Evolutionary conservation across 2,797 vertebrate genomes (phyloP), one percentile per base, ranked within the genome.

Genomic region (Lithobates pipiens): DNA sequence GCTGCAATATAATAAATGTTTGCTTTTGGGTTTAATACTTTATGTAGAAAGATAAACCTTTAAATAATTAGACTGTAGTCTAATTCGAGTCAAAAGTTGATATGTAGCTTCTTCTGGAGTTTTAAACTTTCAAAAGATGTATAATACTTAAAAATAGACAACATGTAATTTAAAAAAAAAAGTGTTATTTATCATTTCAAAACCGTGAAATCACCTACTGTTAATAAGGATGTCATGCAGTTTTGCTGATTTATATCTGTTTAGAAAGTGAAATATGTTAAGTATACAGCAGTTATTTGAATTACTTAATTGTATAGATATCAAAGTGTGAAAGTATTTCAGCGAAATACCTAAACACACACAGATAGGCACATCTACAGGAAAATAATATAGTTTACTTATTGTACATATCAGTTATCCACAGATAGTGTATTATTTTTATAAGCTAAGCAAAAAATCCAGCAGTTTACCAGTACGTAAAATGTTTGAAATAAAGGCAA

Each of bases 101-200:
- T 15, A 36, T 36, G 34, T 36, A 36, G 34, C 34, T 36, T 36
- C 15, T 13, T 50, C 11, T 50, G 11, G 10, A 44, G 42, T 44
- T 44, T 10, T 11, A 44, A 44, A 46, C 34, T 36, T 50, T 70
- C 18, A 25, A 79, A 77, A 50, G 72, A 46, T 44, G 72, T 6
- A 42, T 77, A 65, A n/a, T 42, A 67, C 23, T 54, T 23, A 61
- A 29, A 6, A 61, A 36, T 32, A 70, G 23, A 25, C 11, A 75
- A 69, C 67, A 18, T 80, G 61, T 44, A 80, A 34, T 80, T 86
- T 70, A 13, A 69, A 42, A 29, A 42, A 29, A 44, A 63, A 82
- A 32, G 54, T 81, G 84, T 82, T 21, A 77, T 71, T 18, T 25
- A n/a, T 72, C 71, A 67, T 61, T 81, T 76, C 36, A 80, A 42